Evolutionary conservation across 2,113 vertebrate genomes (phyloP), one percentile per base, ranked within the genome.

Genomic region (Mastomys natalensis): DNA sequence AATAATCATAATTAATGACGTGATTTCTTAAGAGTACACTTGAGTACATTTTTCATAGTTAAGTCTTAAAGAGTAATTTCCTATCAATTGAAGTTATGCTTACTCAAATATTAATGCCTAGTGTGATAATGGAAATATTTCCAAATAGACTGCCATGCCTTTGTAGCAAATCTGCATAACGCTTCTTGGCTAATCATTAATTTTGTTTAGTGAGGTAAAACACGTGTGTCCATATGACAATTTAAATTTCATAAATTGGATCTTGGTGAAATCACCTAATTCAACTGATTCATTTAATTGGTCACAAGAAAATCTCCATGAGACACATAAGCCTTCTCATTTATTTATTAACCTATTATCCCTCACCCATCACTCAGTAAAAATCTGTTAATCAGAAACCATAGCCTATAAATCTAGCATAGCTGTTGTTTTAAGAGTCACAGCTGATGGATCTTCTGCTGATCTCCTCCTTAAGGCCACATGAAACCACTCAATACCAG

Each of bases 161-260:
- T n/a, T 85, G 55, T 64, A 73, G 26, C 6, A 91, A 34, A 90
- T 70, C 40, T 89, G 66, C 40, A n/a, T 48, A 62, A 73, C 55
- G 29, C 43, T 82, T 92, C n/a, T 24, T 92, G 3, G 4, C 29
- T 95, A 84, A 82, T 64, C n/a, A 10, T 81, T 43, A 53, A 45
- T 78, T n/a, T 84, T 89, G 86, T 92, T 92, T 17, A 40, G 31
- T 51, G 58, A 88, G 26, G 29, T 90, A 51, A 92, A 84, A 96
- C 26, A 90, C 76, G 0, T 34, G 10, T 90, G 45, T 68, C 90
- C 17, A 86, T 81, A 91, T 81, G 51, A 92, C 45, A 68, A 6
- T 80, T 77, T 92, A 82, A 86, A 80, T 88, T 85, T 86, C 73
- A 16, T 51, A 34, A 64, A 40, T 88, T 82, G 88, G 81, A 7